Evolutionary conservation across 1,140 invertebrate species (phyloP).

Genomic region (Drosophila nikananu): DNA sequence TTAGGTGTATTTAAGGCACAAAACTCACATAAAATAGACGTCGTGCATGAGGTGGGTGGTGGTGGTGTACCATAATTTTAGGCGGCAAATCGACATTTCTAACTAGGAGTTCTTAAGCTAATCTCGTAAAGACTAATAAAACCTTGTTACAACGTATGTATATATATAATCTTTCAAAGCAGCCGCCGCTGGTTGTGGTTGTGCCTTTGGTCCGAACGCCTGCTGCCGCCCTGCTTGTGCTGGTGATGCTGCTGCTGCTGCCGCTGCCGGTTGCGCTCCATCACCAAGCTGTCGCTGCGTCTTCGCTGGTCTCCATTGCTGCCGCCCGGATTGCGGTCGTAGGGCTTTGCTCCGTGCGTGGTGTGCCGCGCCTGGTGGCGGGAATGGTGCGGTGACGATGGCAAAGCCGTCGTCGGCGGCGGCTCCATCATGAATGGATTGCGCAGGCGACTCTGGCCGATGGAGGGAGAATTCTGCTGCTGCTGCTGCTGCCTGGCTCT

Average conservation of each 20-base stretch:
- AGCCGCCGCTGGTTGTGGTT: conserved; percentile 49
- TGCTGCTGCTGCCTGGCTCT: conserved; percentile 28
- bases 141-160: conserved; percentile 26
- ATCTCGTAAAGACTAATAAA: conserved; percentile 38
- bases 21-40: conserved; percentile 9
- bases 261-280: conserved; percentile 56
- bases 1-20: conserved; percentile 7
- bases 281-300: conserved; percentile 59
- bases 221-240: conserved; percentile 52
- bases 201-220: conserved; percentile 65
- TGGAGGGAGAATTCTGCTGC: not conserved
- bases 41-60: not conserved
- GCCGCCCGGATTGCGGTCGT: conserved; percentile 35
- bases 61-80: not conserved
- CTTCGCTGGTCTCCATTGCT: conserved; percentile 49
- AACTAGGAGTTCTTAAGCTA: conserved; percentile 24
- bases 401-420: not conserved
- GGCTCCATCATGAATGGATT: conserved; percentile 48
- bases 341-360: conserved; percentile 61
- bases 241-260: conserved; percentile 37
- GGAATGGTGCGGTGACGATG: not conserved
- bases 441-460: conserved; percentile 8
- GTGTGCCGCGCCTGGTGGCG: conserved; percentile 45
- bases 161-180: conserved; percentile 1
- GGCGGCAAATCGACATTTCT: conserved; percentile 10